Percentiles rank a stretch among this genome's conserved stretches.
Evolutionary conservation across 2,113 vertebrate genomes (phyloP).

Genomic region (Lamprologus ornatipinnis): DNA sequence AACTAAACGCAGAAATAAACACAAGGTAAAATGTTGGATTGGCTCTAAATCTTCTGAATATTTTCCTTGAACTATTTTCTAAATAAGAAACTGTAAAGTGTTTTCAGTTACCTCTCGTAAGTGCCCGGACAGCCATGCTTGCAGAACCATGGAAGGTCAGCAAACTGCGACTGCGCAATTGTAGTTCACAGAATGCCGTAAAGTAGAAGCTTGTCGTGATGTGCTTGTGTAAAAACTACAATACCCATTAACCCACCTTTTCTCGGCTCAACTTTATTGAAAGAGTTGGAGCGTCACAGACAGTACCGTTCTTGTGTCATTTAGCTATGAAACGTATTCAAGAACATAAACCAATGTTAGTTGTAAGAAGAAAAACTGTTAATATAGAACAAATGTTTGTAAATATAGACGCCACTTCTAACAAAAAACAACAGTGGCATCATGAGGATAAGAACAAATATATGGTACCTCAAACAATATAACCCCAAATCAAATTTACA

Average conservation of each 20-base stretch:
- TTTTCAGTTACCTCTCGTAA: conserved; percentile 55
- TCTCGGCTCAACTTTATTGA: conserved; percentile 34
- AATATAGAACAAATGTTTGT: neutral
- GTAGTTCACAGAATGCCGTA: neutral
- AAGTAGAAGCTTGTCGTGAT: neutral
- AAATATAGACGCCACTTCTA: neutral
- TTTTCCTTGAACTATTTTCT: neutral
- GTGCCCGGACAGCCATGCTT: conserved; percentile 62
- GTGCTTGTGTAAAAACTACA: neutral
- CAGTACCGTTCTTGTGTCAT: neutral
- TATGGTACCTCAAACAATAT: neutral
- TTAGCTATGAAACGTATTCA: neutral
- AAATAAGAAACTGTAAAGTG: neutral
- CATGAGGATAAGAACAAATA: neutral
- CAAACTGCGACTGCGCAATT: conserved; percentile 19
- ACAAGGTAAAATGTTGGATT: neutral
- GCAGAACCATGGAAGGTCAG: conserved; percentile 40
- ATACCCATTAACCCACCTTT: neutral
- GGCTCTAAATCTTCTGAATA: neutral
- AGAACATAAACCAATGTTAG: neutral
- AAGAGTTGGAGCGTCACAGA: neutral
- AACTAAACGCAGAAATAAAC: neutral
- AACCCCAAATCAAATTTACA: neutral
- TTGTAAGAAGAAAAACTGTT: neutral
- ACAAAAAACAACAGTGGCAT: neutral